Conservation (phyloP, 2,113 vertebrate species). For the Erythrocercus mccallii region DNA sequence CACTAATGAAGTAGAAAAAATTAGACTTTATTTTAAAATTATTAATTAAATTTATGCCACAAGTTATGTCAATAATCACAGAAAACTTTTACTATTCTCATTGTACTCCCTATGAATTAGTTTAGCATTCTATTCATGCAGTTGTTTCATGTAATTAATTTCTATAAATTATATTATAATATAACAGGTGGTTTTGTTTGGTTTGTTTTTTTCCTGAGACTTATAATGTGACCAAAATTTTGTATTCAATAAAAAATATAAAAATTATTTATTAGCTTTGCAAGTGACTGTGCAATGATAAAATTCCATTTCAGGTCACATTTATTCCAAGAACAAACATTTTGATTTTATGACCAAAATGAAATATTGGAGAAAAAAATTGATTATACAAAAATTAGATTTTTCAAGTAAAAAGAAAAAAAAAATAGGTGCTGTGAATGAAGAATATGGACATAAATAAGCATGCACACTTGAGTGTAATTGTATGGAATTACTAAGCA, state of each 20-base stretch:
- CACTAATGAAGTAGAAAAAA: background rate
- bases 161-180: background rate
- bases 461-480: fast-evolving
- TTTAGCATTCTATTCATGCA: background rate
- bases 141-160: background rate
- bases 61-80: background rate
- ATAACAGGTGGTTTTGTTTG: background rate
- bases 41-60: background rate
- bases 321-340: background rate
- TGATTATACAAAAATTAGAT: background rate
- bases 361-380: background rate
- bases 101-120: background rate
- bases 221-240: background rate
- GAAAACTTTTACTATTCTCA: background rate
- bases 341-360: background rate
- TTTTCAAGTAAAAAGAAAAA: too few species aligned
- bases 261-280: background rate
- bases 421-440: fast-evolving
- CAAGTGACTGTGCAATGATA: background rate
- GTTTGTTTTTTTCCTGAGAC: background rate
- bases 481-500: background rate
- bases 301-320: background rate
- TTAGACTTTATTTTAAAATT: background rate
- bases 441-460: background rate
- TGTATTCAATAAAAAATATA: background rate